Evolutionary conservation across 2,797 vertebrate genomes (phyloP), one percentile per base, ranked within the genome.

Genomic region (Parambassis ranga): DNA sequence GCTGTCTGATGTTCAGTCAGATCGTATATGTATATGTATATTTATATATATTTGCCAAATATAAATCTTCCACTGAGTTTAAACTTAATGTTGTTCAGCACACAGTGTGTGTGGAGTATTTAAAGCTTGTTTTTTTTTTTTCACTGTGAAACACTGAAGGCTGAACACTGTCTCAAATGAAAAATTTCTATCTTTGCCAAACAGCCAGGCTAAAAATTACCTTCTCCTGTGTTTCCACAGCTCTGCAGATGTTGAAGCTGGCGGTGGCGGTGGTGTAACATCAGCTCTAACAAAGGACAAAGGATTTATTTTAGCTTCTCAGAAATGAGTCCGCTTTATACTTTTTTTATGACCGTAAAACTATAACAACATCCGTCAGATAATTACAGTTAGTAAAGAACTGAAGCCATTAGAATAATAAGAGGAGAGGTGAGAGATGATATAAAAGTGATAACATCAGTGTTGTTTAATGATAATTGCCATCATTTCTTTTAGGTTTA

Each of bases 401-500:
- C 32, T 8, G 6, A 43, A 57, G 28, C 31, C 13, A 57, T 70
- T 65, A 60, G 56, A 48, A 22, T 28, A 23, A 59, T 47, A 47
- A n/a, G 48, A 11, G 30, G 7, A 38, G 44, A 53, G 38, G 48
- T 62, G 28, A 23, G 11, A 15, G 32, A 33, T 42, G 14, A 53
- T n/a, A n/a, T n/a, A 28, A 56, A 63, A 36, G 39, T 46, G 47
- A 59, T 61, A 36, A 65, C 64, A 51, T 61, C 53, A 57, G 7
- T 59, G 53, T 71, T 64, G 41, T 77, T 62, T 66, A 51, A 61
- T 66, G 63, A 74, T 77, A 53, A 81, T 79, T 70, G 51, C 62
- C 37, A 3, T 47, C 19, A 31, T 61, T 53, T 19, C 65, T 42
- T 60, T 60, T 55, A 52, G 57, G 49, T 81, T 79, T 78, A 66